phyloP scores from a whole-genome alignment of 2,797 vertebrate species.

The Thunnus albacares region DNA sequence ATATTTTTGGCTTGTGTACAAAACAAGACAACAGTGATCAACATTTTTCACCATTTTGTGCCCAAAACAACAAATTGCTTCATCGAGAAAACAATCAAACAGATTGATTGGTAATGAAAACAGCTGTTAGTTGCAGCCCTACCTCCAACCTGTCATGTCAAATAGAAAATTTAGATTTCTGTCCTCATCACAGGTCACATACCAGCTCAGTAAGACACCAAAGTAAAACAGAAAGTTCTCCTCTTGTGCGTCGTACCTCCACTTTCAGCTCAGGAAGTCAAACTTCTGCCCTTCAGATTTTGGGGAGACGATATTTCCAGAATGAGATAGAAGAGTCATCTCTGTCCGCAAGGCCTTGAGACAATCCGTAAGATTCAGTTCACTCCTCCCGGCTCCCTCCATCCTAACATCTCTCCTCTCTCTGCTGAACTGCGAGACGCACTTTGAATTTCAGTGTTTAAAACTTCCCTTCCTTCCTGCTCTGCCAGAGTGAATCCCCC shows the following conservation, averaged over 20 bases:
- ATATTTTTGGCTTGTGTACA: no score
- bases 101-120: no score
- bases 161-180: not conserved
- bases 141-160: no score
- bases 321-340: not conserved
- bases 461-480: conserved; percentile 63
- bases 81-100: no score
- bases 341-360: not conserved
- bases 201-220: no score
- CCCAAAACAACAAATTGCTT: no score
- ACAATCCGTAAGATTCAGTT: not conserved
- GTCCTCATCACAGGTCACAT: not conserved
- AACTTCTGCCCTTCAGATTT: not conserved
- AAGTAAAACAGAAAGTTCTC: no score
- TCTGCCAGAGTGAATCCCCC: conserved; percentile 9
- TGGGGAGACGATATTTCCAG: no score
- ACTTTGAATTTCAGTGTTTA: conserved; percentile 50
- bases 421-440: conserved; percentile 24
- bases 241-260: not conserved
- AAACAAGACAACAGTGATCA: no score
- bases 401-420: conserved; percentile 16
- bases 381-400: not conserved
- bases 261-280: conserved; percentile 6
- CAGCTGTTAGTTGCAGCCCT: no score
- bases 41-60: no score